These are phyloP conservation scores for Drosophila limbata DNA, from an alignment of 2,888 invertebrate species.

Conservation along the genomic window DNA sequence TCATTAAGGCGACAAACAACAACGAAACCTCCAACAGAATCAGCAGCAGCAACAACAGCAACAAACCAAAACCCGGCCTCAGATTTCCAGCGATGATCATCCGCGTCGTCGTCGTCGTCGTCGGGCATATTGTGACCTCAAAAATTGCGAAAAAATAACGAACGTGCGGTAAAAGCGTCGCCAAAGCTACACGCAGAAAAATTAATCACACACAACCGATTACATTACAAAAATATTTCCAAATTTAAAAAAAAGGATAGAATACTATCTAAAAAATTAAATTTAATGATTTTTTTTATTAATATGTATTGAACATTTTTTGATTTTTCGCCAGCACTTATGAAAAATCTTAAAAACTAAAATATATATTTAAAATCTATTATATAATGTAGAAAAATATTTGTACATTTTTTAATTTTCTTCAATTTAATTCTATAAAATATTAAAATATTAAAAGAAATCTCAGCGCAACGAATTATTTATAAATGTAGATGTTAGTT, in stretches of 20 bases:
- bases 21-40: constrained; percentile 59
- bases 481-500: no score
- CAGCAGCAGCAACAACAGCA: constrained; percentile 24
- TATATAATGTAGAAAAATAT: no score
- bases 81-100: constrained; percentile 81
- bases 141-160: constrained; percentile 79
- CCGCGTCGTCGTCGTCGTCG: constrained; percentile 47
- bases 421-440: no score
- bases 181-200: constrained; percentile 68
- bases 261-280: no score
- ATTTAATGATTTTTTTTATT: no score
- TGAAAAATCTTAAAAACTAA: no score
- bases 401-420: no score
- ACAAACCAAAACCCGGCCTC: constrained; percentile 56
- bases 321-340: no score
- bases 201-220: not conserved
- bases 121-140: constrained; percentile 77
- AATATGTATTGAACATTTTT: no score
- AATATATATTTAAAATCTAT: not conserved
- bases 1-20: constrained; percentile 82
- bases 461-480: no score
- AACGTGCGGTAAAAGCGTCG: constrained; percentile 82
- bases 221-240: not conserved
- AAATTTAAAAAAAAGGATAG: no score
- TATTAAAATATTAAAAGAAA: no score